These are phyloP conservation scores for Aethes cnicana DNA, from an alignment of 2,888 invertebrate genomes.

Conservation along the genomic window DNA sequence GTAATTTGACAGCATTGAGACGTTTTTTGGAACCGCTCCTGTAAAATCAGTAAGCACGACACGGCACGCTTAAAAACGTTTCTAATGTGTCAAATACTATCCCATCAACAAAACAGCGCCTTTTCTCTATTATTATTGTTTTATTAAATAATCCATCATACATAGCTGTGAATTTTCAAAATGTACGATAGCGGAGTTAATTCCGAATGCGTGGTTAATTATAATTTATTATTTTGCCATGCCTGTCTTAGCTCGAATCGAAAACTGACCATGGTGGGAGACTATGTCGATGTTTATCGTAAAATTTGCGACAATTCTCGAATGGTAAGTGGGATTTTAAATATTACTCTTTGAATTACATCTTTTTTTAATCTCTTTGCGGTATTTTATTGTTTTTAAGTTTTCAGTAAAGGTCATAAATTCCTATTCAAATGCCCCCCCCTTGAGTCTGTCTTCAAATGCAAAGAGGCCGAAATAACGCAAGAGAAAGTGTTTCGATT, in stretches of 20 bases:
- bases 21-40: not conserved
- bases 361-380: not conserved
- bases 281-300: conserved; percentile 15
- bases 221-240: conserved; percentile 9
- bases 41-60: not conserved
- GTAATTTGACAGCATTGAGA: not conserved
- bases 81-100: conserved; percentile 1
- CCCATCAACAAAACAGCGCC: conserved; percentile 9
- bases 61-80: conserved; percentile 11
- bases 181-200: conserved; percentile 15
- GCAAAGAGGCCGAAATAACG: no score
- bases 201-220: conserved; percentile 4
- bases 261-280: conserved; percentile 8
- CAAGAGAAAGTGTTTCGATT: no score
- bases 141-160: not conserved
- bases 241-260: conserved; percentile 19
- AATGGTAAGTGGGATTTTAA: conserved; percentile 9
- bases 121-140: not conserved
- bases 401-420: no score
- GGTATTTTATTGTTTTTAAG: no score
- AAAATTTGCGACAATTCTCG: conserved; percentile 17
- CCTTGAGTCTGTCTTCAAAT: no score
- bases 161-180: not conserved
- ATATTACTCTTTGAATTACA: not conserved
- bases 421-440: no score